Evolutionary conservation across 2,888 invertebrate genomes (phyloP), one percentile per base, ranked within the genome.

Genomic region (Aphidoletes aphidimyza): DNA sequence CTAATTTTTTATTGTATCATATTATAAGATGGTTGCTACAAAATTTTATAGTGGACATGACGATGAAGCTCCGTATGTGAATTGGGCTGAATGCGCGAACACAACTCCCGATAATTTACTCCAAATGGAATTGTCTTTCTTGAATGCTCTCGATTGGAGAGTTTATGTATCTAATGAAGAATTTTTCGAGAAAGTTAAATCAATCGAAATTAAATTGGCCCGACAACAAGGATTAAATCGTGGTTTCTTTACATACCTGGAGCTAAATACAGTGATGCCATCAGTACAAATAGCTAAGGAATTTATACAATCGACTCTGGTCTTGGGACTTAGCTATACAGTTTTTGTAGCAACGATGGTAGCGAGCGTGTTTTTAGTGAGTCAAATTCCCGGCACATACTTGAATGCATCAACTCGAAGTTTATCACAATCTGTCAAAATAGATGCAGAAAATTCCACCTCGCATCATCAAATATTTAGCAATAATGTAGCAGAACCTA

Each of bases 1-100:
- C n/a, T n/a, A n/a, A n/a, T n/a, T n/a, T n/a, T n/a, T n/a, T n/a
- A n/a, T n/a, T n/a, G n/a, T n/a, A n/a, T n/a, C n/a, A n/a, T n/a
- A n/a, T n/a, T n/a, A n/a, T n/a, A n/a, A 98, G 98, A 95, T 98
- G 95, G 95, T 98, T 87, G 98, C 98, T 85, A 97, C 97, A 88
- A 99, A 99, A 91, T 98, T 97, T 90, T 91, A 97, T 87, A 96
- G 98, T 90, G 97, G 97, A 59, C 96, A 96, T 88, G 95, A 96
- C 86, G 97, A 97, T 88, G 97, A 97, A 89, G 96, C 97, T 86
- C 47, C 49, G n/a, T 94, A 95, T 88, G 94, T 97, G 88, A 97
- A 98, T 90, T 99, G 98, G 98, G 98, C 98, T 19, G 92, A 93
- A 86, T 95, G 96, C 69, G 96, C 95, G 19, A 94, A 94, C 85